These are phyloP conservation scores for Leucophora obtusa DNA, from an alignment of 2,888 invertebrate species.

Conservation along the genomic window DNA sequence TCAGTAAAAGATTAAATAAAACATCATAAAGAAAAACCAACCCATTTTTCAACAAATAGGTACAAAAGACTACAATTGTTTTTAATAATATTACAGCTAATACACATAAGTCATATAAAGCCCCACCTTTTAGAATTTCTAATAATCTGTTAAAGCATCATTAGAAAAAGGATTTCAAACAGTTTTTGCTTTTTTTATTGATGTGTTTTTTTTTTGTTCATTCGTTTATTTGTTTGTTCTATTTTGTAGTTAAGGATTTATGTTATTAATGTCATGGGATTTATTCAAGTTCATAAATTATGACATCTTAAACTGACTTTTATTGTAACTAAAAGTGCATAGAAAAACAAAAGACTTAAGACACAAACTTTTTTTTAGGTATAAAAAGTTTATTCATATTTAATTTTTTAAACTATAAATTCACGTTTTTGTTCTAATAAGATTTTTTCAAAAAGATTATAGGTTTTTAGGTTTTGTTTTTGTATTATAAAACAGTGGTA, in stretches of 20 bases:
- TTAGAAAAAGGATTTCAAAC: background rate
- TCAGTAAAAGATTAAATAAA: background rate
- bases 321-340: background rate
- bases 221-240: background rate
- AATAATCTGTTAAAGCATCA: slow-evolving; percentile 5
- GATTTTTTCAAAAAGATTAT: slow-evolving; percentile 58
- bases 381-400: background rate
- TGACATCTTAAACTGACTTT: background rate
- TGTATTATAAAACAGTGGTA: no score
- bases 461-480: background rate
- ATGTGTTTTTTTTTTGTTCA: background rate
- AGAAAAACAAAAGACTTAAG: slow-evolving; percentile 2
- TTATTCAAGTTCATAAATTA: slow-evolving; percentile 9
- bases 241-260: slow-evolving; percentile 10
- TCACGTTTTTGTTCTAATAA: slow-evolving; percentile 64
- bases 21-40: background rate
- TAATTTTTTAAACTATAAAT: slow-evolving; percentile 34
- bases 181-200: background rate
- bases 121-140: background rate
- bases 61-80: background rate
- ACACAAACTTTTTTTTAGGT: background rate
- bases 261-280: slow-evolving; percentile 28
- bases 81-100: background rate
- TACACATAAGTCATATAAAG: background rate
- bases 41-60: background rate